Conservation (phyloP, 2,113 vertebrate genomes). For the Thunnus maccoyii region DNA sequence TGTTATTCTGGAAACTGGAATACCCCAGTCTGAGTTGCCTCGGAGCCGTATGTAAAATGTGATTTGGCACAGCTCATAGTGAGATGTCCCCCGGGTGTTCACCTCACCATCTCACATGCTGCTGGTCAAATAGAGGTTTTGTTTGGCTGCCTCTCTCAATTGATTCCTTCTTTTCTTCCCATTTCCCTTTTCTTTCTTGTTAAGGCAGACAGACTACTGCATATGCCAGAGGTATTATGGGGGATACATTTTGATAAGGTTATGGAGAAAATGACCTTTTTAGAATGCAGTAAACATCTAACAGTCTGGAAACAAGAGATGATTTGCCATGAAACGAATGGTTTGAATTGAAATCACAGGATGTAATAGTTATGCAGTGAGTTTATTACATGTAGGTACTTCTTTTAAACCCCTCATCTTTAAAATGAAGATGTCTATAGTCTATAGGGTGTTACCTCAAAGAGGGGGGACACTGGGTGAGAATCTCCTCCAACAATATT, state of each 20-base stretch:
- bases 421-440: background rate
- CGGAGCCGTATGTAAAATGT: conserved; percentile 36
- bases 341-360: background rate
- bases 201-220: conserved; percentile 12
- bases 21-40: conserved; percentile 19
- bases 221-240: conserved; percentile 20
- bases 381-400: background rate
- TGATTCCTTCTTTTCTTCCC: conserved; percentile 30
- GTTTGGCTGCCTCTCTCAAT: conserved; percentile 24
- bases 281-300: conserved; percentile 7
- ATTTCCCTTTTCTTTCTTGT: conserved; percentile 14
- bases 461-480: background rate
- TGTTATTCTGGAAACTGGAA: conserved; percentile 54
- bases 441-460: background rate
- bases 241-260: conserved; percentile 33
- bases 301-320: background rate
- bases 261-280: conserved; percentile 30
- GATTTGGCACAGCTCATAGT: conserved; percentile 47
- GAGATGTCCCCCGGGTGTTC: conserved; percentile 36
- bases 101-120: conserved; percentile 34
- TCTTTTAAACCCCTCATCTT: background rate
- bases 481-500: background rate
- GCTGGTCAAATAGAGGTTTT: conserved; percentile 47
- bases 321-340: conserved; percentile 7
- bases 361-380: background rate